Evolutionary conservation across 2,888 invertebrate genomes (phyloP).

Genomic region (Dendrolimus houi): DNA sequence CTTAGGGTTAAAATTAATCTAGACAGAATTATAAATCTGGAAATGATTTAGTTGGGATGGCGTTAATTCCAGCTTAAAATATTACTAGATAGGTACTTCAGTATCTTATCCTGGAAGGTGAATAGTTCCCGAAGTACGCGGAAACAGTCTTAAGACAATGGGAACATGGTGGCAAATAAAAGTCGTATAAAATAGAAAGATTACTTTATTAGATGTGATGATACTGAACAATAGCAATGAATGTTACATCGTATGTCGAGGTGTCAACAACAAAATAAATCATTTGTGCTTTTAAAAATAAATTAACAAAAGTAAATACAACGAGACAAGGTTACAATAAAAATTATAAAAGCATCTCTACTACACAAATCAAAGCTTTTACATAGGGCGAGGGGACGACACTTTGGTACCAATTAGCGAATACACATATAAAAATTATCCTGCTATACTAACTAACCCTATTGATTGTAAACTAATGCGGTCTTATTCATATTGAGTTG

Average conservation of each 20-base stretch:
- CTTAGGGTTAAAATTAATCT: no score
- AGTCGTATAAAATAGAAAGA: conserved; percentile 52
- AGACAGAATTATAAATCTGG: no score
- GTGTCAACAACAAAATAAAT: conserved; percentile 72
- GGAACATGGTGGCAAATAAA: conserved; percentile 25
- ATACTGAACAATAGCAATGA: conserved; percentile 68
- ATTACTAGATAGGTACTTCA: no score
- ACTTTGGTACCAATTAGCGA: conserved; percentile 27
- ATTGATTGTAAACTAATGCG: no score
- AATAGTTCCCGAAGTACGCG: no score
- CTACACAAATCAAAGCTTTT: conserved; percentile 49
- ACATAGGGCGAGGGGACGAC: conserved; percentile 60
- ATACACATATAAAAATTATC: conserved; percentile 13
- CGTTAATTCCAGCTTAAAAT: no score
- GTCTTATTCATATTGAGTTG: no score
- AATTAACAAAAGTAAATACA: conserved; percentile 73
- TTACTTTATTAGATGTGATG: conserved; percentile 74
- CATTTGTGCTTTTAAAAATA: conserved; percentile 72
- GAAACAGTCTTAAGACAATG: no score
- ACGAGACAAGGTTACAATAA: conserved; percentile 47
- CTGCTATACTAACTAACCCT: conserved; percentile 10
- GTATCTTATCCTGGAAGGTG: no score
- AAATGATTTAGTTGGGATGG: no score
- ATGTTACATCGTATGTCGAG: conserved; percentile 62
- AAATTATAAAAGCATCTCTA: conserved; percentile 35